These are phyloP conservation scores for Polypedilum vanderplanki DNA, from an alignment of 1,140 invertebrate genomes.

Conservation along the genomic window DNA sequence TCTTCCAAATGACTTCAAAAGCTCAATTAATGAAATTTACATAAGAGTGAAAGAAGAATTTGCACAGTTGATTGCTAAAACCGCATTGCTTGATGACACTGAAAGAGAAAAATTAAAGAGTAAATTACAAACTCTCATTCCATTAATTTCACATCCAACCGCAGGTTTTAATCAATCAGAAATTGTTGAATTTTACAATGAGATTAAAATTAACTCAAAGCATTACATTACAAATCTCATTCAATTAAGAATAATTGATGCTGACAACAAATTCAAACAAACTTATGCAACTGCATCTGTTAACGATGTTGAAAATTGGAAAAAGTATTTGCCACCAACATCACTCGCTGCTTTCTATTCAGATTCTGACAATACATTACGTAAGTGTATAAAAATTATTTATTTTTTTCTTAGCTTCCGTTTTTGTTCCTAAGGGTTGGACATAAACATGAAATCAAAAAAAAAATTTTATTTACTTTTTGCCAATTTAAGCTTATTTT, in stretches of 20 bases:
- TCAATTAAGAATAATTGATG: not conserved
- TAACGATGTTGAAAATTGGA: not conserved
- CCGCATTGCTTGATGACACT: not conserved
- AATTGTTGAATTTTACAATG: not conserved
- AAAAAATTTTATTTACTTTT: no score
- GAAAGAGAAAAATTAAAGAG: not conserved
- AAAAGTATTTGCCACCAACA: conserved; percentile 1
- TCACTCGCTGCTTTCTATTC: not conserved
- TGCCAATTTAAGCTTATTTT: no score
- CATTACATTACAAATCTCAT: not conserved
- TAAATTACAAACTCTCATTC: not conserved
- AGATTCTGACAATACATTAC: not conserved
- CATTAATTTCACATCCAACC: not conserved
- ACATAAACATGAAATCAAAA: no score
- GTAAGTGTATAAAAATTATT: not conserved
- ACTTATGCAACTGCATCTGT: not conserved
- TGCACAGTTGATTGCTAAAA: not conserved
- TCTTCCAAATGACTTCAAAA: not conserved
- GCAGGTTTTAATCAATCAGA: not conserved
- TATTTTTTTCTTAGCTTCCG: not conserved
- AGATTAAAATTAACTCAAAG: not conserved
- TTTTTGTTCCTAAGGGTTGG: not conserved
- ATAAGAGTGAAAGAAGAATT: not conserved
- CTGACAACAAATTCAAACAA: not conserved
- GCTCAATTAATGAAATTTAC: not conserved